Percentiles rank a stretch among this genome's conserved stretches.
Evolutionary conservation across 2,888 invertebrate species (phyloP).

Genomic region (Steinernema hermaphroditum): DNA sequence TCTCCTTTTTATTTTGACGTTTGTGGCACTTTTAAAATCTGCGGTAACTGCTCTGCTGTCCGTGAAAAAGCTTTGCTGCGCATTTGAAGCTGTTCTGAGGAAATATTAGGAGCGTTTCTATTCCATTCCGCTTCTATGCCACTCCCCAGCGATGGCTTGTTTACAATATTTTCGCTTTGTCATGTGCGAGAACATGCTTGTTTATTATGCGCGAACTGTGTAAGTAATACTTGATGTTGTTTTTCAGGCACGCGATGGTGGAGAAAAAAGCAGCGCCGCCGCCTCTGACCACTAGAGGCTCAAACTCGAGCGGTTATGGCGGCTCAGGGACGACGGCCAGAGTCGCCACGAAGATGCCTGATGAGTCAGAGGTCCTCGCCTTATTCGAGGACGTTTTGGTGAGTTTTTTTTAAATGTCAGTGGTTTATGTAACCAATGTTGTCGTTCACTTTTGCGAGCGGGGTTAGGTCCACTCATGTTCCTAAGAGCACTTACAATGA

Average conservation of each 20-base stretch:
- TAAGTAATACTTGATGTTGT: too few species aligned
- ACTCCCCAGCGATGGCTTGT: too few species aligned
- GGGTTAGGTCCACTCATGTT: neutral
- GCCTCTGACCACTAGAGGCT: slow-evolving; percentile 1
- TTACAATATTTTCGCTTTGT: too few species aligned
- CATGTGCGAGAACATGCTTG: too few species aligned
- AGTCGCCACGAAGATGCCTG: neutral
- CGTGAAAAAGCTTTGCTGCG: too few species aligned
- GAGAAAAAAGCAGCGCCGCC: slow-evolving; percentile 13
- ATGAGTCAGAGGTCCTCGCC: slow-evolving; percentile 38
- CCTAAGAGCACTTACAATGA: neutral
- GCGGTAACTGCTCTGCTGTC: too few species aligned
- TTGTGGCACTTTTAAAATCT: too few species aligned
- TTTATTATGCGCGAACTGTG: too few species aligned
- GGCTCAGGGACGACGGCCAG: neutral
- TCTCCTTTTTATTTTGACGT: too few species aligned
- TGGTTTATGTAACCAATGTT: slow-evolving; percentile 29
- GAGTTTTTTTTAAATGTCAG: slow-evolving; percentile 33
- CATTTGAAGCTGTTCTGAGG: too few species aligned
- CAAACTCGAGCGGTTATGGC: neutral
- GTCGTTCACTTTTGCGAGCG: neutral
- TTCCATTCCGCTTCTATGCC: too few species aligned
- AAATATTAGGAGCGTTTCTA: too few species aligned
- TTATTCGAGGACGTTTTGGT: slow-evolving; percentile 61
- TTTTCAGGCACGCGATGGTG: neutral